Conservation (phyloP, 1,140 invertebrate genomes). For the Nephila pilipes region DNA sequence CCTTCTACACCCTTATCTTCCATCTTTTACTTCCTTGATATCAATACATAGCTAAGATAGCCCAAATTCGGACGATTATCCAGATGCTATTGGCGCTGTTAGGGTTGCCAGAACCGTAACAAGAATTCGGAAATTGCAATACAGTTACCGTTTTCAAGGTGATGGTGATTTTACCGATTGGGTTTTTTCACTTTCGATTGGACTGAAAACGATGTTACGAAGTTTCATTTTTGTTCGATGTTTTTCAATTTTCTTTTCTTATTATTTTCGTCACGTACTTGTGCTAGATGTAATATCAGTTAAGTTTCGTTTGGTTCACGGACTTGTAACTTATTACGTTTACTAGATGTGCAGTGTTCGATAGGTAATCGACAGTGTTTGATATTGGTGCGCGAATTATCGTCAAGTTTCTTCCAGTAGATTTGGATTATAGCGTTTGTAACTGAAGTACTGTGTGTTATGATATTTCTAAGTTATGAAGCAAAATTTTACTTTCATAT, state of each 20-base stretch:
- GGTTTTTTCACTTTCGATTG: slow-evolving; percentile 33
- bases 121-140: slow-evolving; percentile 35
- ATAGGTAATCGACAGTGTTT: not conserved
- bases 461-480: too few relatives aligned
- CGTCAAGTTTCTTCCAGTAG: not conserved
- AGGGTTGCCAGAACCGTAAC: slow-evolving; percentile 37
- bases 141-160: slow-evolving; percentile 59
- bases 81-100: slow-evolving; percentile 20
- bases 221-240: not conserved
- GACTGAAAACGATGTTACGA: slow-evolving; percentile 23
- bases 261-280: not conserved
- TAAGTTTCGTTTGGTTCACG: not conserved
- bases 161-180: not conserved
- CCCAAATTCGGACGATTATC: slow-evolving; percentile 55
- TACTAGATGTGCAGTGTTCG: not conserved
- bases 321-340: not conserved
- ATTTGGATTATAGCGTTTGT: not conserved
- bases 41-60: slow-evolving; percentile 55
- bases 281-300: not conserved
- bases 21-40: slow-evolving; percentile 57
- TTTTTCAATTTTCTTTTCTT: not conserved
- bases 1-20: not conserved
- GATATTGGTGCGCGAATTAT: not conserved
- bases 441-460: not conserved
- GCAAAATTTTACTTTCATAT: too few relatives aligned